Conservation (phyloP, 1,140 invertebrate species). For the Helicorthomorpha holstii region DNA sequence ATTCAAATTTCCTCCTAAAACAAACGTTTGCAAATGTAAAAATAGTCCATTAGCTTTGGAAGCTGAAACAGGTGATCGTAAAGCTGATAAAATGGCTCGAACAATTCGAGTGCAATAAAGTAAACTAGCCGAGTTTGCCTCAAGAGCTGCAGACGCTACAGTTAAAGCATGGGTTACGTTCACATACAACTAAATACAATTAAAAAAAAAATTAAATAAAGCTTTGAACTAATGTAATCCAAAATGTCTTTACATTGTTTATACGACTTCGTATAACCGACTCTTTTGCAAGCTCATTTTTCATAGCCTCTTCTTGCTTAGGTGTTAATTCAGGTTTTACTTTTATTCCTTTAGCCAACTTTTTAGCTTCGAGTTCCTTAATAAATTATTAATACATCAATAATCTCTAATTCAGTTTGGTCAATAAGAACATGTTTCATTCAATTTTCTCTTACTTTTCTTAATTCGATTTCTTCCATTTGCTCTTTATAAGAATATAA, state of each 20-base stretch:
- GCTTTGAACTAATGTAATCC: not conserved
- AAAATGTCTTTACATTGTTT: conserved; percentile 28
- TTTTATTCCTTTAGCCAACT: conserved; percentile 58
- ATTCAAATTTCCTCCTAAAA: not conserved
- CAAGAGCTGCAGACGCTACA: conserved; percentile 39
- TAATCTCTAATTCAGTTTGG: too few species aligned
- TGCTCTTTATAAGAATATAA: conserved; percentile 95
- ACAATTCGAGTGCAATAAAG: conserved; percentile 43
- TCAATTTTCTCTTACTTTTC: conserved; percentile 43
- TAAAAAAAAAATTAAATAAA: too few species aligned
- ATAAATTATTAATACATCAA: not conserved
- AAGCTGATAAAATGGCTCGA: conserved; percentile 15
- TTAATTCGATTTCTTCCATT: conserved; percentile 76
- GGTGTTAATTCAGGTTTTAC: conserved; percentile 51
- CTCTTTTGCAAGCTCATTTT: conserved; percentile 73
- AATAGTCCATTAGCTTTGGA: not conserved
- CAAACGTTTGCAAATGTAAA: not conserved
- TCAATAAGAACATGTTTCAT: not conserved
- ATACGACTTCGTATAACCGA: conserved; percentile 48
- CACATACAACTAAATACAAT: conserved; percentile 40
- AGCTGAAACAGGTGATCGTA: not conserved
- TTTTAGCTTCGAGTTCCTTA: conserved; percentile 73
- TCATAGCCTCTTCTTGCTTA: conserved; percentile 85
- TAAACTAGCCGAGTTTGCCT: conserved; percentile 44
- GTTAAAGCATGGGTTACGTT: conserved; percentile 41